Conservation (phyloP, 2,113 vertebrate species). For the Hydropotes inermis region DNA sequence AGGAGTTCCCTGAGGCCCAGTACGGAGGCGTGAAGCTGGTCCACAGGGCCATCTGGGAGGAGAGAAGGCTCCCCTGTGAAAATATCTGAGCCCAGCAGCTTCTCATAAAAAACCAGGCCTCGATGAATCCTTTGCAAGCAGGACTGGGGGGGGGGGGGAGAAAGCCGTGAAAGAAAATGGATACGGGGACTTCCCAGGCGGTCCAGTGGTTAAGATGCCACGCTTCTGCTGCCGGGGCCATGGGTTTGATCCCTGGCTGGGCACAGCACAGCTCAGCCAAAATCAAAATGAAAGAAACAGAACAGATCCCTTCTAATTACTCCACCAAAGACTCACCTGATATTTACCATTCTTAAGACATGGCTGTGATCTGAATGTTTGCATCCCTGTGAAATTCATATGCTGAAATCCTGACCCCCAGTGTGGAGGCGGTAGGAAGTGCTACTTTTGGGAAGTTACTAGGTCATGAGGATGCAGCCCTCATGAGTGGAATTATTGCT, state of each 20-base stretch:
- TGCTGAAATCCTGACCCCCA: not conserved
- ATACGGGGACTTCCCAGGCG: not conserved
- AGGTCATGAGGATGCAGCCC: not conserved
- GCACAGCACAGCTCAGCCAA: not conserved
- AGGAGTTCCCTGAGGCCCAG: conserved; percentile 67
- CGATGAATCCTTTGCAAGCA: conserved; percentile 78
- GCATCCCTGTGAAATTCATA: not conserved
- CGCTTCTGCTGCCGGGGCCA: not conserved
- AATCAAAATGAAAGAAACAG: not conserved
- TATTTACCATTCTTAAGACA: not conserved
- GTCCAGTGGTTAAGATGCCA: not conserved
- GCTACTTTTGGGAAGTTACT: not conserved
- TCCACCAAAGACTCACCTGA: not conserved
- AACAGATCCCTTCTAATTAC: not conserved
- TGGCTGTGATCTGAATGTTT: not conserved
- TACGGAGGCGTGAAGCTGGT: conserved; percentile 61
- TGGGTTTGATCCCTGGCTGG: not conserved
- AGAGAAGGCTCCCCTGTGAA: conserved; percentile 64
- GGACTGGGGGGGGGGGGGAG: conserved; percentile 46
- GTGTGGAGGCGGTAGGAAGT: not conserved
- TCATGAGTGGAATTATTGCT: not conserved
- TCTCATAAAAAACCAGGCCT: conserved; percentile 77
- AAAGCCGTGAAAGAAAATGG: not conserved
- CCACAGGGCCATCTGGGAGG: not conserved
- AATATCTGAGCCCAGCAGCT: conserved; percentile 75